Evolutionary conservation across 2,113 vertebrate species (phyloP), one percentile per base, ranked within the genome.

Genomic region (Rhinopomastus cyanomelas): DNA sequence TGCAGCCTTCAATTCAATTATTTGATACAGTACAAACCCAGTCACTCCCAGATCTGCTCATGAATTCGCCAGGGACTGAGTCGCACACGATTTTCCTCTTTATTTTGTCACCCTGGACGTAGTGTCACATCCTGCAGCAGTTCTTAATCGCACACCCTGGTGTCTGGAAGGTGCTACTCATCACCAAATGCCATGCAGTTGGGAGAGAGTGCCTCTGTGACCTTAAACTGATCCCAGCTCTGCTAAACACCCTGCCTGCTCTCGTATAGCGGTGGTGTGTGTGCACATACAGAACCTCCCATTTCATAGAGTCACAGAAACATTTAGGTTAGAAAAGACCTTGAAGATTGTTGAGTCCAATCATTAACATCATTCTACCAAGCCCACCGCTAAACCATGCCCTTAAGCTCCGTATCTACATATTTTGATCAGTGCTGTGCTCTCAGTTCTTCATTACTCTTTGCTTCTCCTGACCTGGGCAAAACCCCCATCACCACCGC

Each of bases 111-210:
- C 16, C 32, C 81, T 79, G 73, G 76, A 34, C 66, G 60, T 42
- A 9, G 22, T 1, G 2, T 68, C 23, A 27, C 57, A 65, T 44
- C 84, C 90, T 27, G 44, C 51, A 49, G 57, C 49, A 51, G 49
- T 5, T 81, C 37, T 72, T 56, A 62, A 57, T 39, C 52, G 3
- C 55, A 4, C 5, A 1, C 4, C 14, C 29, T 26, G 42, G 6
- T 1, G 26, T 15, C 65, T 84, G 56, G 19, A 48, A 62, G 34
- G 68, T 37, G 65, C 22, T 16, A 0, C 53, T 67, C 16, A 0
- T 62, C 44, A 8, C 44, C 39, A 34, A 25, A 8, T 11, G 48
- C 25, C 0, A 0, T 52, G 75, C 25, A 23, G 19, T 3, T 5
- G 0, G 10, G 13, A 64, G n/a, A 56, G 49, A 52, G 22, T 2